Conservation (phyloP, 2,888 invertebrate genomes). For the Marasmarcha lunaedactyla region DNA sequence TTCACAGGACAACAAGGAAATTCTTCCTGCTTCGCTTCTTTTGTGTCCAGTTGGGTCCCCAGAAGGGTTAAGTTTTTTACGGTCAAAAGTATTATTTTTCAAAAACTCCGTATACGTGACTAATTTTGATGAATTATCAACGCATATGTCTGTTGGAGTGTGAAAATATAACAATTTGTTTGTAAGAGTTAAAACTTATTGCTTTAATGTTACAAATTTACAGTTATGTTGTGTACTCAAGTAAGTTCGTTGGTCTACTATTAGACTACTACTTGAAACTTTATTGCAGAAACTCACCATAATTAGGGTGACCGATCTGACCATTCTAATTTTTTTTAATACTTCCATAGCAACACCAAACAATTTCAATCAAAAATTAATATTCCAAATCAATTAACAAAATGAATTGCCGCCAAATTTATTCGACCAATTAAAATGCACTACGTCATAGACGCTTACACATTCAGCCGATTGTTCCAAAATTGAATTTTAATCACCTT, state of each 20-base stretch:
- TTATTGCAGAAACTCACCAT: too few species aligned
- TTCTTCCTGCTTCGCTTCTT: constrained; percentile 5
- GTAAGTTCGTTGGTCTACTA: too few species aligned
- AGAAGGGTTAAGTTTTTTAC: constrained; percentile 40
- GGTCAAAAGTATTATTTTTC: constrained; percentile 23
- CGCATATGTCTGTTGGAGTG: constrained; percentile 31
- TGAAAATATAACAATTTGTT: not conserved
- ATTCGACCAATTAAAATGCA: constrained; percentile 66
- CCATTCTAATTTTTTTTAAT: too few species aligned
- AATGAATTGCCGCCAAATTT: constrained; percentile 29
- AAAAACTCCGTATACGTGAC: constrained; percentile 26
- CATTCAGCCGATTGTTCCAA: constrained; percentile 57
- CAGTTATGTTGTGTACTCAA: too few species aligned
- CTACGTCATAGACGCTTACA: constrained; percentile 46
- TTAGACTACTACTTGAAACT: too few species aligned
- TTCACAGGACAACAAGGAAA: constrained; percentile 43
- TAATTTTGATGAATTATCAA: constrained; percentile 51
- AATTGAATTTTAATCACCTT: constrained; percentile 71
- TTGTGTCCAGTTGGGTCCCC: constrained; percentile 11
- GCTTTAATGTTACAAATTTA: too few species aligned
- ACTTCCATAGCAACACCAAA: too few species aligned
- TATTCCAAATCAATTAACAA: constrained; percentile 8
- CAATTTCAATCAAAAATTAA: too few species aligned
- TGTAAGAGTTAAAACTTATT: not conserved
- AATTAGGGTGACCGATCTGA: too few species aligned